These are phyloP conservation scores for Plestiodon gilberti DNA, from an alignment of 2,113 vertebrate genomes.

Conservation along the genomic window DNA sequence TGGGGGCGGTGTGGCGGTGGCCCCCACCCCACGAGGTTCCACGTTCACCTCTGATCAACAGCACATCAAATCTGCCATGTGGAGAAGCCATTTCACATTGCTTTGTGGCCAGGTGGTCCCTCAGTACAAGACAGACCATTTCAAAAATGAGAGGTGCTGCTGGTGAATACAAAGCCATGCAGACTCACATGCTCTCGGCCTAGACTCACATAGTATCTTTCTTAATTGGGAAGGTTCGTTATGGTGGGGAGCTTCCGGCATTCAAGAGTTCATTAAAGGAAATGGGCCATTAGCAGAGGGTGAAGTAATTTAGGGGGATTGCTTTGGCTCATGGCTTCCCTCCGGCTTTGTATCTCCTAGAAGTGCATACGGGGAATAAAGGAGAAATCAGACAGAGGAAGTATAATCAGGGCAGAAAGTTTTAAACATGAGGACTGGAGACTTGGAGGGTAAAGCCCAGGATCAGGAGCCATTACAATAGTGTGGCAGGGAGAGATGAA, in stretches of 20 bases:
- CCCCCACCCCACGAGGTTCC: no score
- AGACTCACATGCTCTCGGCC: no score
- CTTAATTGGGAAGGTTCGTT: background rate
- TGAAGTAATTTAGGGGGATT: fast-evolving
- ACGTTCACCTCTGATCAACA: no score
- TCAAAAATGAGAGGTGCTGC: background rate
- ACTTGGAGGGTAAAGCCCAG: background rate
- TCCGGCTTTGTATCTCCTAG: no score
- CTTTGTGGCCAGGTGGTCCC: no score
- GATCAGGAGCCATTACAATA: background rate
- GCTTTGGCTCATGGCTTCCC: background rate
- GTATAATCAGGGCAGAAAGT: background rate
- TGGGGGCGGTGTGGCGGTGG: no score
- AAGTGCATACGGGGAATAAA: background rate
- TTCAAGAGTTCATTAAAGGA: background rate
- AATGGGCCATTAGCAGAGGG: fast-evolving
- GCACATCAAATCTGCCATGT: no score
- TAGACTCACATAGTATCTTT: background rate
- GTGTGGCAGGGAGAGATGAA: background rate
- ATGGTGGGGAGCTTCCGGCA: background rate
- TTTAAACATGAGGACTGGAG: background rate
- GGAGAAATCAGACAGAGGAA: background rate
- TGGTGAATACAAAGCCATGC: background rate
- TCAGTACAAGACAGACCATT: background rate
- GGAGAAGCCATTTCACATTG: no score